phyloP scores from a whole-genome alignment of 2,888 invertebrate genomes.

The Caenorhabditis becei region DNA sequence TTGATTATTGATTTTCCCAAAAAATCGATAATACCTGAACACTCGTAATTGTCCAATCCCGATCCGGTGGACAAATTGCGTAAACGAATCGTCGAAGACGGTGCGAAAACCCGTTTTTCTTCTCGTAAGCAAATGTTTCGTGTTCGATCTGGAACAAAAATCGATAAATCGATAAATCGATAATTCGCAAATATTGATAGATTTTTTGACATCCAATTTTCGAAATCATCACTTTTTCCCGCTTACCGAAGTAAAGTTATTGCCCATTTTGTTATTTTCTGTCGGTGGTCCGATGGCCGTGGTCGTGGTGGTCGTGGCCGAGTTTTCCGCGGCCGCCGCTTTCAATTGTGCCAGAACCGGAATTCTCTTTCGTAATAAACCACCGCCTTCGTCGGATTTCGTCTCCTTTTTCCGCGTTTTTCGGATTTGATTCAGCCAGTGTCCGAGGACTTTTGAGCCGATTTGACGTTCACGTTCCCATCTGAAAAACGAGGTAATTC shows the following conservation, averaged over 20 bases:
- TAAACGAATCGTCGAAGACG: constrained; percentile 63
- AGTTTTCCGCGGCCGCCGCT: constrained; percentile 19
- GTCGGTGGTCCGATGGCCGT: constrained; percentile 19
- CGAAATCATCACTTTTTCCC: too few species aligned
- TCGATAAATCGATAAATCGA: neutral
- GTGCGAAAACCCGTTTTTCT: constrained; percentile 62
- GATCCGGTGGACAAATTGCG: constrained; percentile 72
- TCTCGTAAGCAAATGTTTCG: constrained; percentile 63
- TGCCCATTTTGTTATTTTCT: constrained; percentile 29
- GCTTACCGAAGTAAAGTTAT: constrained; percentile 53
- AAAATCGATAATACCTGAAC: constrained; percentile 72
- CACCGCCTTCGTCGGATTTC: constrained; percentile 50
- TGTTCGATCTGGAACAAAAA: constrained; percentile 46
- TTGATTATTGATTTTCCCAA: neutral
- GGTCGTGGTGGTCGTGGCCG: constrained; percentile 20
- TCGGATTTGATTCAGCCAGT: constrained; percentile 81
- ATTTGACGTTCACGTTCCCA: constrained; percentile 81
- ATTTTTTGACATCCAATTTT: too few species aligned
- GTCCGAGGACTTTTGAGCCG: constrained; percentile 81
- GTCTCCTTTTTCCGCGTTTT: constrained; percentile 78
- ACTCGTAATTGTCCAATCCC: constrained; percentile 81
- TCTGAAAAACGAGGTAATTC: constrained; percentile 54
- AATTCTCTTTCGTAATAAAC: constrained; percentile 70
- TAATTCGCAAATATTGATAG: neutral
- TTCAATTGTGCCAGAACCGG: constrained; percentile 57